Percentiles rank a stretch among this genome's conserved stretches.
Evolutionary conservation across 2,888 invertebrate species (phyloP).

Genomic region (Phyto melanocephala): DNA sequence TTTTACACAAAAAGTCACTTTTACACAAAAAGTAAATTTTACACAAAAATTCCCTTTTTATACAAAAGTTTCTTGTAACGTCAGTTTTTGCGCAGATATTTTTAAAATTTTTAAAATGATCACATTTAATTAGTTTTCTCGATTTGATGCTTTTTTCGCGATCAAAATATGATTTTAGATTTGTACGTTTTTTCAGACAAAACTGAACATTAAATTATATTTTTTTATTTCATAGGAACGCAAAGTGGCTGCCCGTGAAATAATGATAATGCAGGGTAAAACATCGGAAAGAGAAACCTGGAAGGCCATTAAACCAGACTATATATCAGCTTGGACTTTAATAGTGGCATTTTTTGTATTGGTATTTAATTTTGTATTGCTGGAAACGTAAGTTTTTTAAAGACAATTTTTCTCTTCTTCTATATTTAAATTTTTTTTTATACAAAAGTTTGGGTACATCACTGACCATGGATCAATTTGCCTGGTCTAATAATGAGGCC

Average conservation of each 20-base stretch:
- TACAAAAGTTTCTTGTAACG: too few species aligned
- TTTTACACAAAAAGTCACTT: too few species aligned
- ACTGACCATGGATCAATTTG: conserved; percentile 93
- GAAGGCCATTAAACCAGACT: conserved; percentile 85
- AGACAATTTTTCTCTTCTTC: background rate
- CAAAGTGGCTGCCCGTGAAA: conserved; percentile 88
- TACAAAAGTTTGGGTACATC: conserved; percentile 85
- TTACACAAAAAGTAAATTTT: too few species aligned
- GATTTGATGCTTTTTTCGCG: too few species aligned
- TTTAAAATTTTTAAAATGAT: too few species aligned
- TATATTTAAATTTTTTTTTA: too few species aligned
- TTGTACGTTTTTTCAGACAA: too few species aligned
- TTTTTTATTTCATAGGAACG: conserved; percentile 79
- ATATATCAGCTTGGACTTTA: conserved; percentile 87
- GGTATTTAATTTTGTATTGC: conserved; percentile 91
- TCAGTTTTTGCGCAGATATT: too few species aligned
- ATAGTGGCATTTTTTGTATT: conserved; percentile 90
- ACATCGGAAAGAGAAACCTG: conserved; percentile 87
- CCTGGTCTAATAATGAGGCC: conserved; percentile 88
- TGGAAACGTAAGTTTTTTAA: conserved; percentile 84
- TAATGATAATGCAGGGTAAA: conserved; percentile 86
- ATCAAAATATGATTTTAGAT: too few species aligned
- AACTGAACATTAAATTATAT: too few species aligned
- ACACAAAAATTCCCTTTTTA: too few species aligned
- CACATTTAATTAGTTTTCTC: too few species aligned